Conservation (phyloP, 2,113 vertebrate species). For the Burhinus oedicnemus region DNA sequence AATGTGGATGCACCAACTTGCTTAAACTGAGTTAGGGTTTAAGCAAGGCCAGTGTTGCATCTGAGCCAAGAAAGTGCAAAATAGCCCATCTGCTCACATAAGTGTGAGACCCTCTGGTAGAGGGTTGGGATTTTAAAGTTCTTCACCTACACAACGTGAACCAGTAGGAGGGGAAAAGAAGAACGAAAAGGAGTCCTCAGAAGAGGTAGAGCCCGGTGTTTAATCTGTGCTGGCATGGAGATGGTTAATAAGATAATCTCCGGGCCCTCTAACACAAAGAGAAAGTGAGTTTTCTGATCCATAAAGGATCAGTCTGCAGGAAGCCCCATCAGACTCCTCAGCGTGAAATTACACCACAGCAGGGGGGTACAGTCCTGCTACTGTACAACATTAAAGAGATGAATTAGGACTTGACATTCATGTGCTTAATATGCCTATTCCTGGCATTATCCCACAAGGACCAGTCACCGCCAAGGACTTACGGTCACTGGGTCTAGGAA, state of each 20-base stretch:
- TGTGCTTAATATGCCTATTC: constrained; percentile 67
- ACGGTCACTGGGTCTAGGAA: neutral
- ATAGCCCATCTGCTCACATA: neutral
- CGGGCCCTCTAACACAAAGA: constrained; percentile 70
- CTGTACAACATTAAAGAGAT: constrained; percentile 77
- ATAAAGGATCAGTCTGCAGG: constrained; percentile 85
- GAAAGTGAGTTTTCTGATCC: constrained; percentile 85
- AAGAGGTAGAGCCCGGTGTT: neutral
- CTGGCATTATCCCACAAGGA: constrained; percentile 58
- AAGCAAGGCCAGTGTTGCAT: neutral
- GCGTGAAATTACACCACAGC: constrained; percentile 87
- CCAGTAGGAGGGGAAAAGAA: neutral
- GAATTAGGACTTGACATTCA: constrained; percentile 76
- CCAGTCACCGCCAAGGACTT: constrained; percentile 56
- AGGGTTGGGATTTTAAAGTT: neutral
- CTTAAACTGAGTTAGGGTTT: neutral
- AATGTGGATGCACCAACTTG: neutral
- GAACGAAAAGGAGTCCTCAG: neutral
- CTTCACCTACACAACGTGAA: neutral
- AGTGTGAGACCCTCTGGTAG: neutral
- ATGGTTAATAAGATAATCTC: constrained; percentile 79
- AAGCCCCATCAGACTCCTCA: constrained; percentile 81
- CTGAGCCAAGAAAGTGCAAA: neutral
- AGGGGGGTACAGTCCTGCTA: constrained; percentile 73
- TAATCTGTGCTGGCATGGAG: constrained; percentile 37